Percentiles rank a stretch among this genome's conserved stretches.
These are phyloP conservation scores for Falco peregrinus DNA, from an alignment of 2,797 vertebrate species.

Conservation along the genomic window DNA sequence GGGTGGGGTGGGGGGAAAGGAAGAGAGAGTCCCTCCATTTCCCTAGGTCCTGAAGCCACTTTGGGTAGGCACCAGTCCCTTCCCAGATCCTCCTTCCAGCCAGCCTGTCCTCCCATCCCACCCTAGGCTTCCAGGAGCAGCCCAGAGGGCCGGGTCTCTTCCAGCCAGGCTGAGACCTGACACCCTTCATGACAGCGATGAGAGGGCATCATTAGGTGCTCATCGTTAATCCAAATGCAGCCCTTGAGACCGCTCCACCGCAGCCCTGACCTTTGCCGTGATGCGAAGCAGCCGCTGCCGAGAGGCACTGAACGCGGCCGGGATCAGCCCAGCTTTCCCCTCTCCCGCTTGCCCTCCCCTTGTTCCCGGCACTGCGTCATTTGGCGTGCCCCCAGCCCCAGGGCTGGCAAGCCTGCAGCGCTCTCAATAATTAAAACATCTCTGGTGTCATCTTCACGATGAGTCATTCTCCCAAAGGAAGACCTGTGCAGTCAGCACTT, in stretches of 20 bases:
- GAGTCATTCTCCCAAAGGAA: background rate
- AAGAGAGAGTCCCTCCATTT: background rate
- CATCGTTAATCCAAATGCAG: background rate
- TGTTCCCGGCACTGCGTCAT: fast-evolving
- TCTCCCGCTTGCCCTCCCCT: fast-evolving
- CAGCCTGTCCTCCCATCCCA: background rate
- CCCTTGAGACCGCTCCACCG: background rate
- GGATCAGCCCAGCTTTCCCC: background rate
- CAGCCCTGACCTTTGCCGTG: background rate
- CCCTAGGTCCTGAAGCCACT: fast-evolving
- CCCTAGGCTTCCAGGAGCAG: background rate
- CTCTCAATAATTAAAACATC: slow-evolving; percentile 1
- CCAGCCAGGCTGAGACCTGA: background rate
- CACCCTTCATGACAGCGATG: background rate
- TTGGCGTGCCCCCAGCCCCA: fast-evolving
- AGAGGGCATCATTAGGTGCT: fast-evolving
- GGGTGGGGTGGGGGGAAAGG: no score
- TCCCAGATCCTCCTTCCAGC: background rate
- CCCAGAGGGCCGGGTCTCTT: background rate
- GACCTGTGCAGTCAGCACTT: slow-evolving; percentile 1
- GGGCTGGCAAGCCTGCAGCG: background rate
- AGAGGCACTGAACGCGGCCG: fast-evolving
- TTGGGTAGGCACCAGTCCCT: background rate
- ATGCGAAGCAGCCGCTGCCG: background rate
- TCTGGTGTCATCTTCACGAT: background rate